Evolutionary conservation across 92 coral and sea anemone genomes (phyloP), one percentile per base, ranked within the genome.

Genomic region (Metridium senile): DNA sequence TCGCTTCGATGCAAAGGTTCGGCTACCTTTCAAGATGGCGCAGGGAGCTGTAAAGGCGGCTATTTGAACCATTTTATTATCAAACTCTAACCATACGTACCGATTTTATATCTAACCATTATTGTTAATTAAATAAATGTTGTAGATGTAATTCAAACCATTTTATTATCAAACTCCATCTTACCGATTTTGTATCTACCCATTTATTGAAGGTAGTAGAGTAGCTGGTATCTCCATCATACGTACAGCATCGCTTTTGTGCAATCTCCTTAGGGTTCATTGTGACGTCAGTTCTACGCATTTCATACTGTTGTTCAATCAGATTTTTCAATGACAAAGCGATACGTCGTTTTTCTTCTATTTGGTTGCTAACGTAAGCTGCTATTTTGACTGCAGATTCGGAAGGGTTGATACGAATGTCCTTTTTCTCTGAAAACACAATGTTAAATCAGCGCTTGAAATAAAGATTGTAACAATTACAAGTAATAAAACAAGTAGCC

Each of bases 121-220:
- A n/a, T n/a, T n/a, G n/a, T n/a, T n/a, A n/a, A n/a, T n/a, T n/a
- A n/a, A n/a, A n/a, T n/a, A n/a, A n/a, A n/a, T n/a, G n/a, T n/a
- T n/a, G n/a, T n/a, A n/a, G n/a, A n/a, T n/a, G n/a, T n/a, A n/a
- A n/a, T n/a, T n/a, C n/a, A n/a, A n/a, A n/a, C n/a, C n/a, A n/a
- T n/a, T n/a, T n/a, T n/a, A n/a, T n/a, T n/a, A n/a, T n/a, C n/a
- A n/a, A n/a, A n/a, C n/a, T 31, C 23, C 2, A 13, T 22, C 49
- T 84, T 80, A 88, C 93, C 72, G 92, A 84, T 65, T 81, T 83
- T 1, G 68, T 87, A 57, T 91, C 81, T 27, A 91, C 92, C 96
- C 96, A 90, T 61, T 85, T 79, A 27, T 87, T 88, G 46, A 90
- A 90, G 58, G 75, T 87, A 0, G 91, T 90, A 28, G 86, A 87